phyloP scores from a whole-genome alignment of 2,113 vertebrate genomes.

The Zosterops borbonicus region DNA sequence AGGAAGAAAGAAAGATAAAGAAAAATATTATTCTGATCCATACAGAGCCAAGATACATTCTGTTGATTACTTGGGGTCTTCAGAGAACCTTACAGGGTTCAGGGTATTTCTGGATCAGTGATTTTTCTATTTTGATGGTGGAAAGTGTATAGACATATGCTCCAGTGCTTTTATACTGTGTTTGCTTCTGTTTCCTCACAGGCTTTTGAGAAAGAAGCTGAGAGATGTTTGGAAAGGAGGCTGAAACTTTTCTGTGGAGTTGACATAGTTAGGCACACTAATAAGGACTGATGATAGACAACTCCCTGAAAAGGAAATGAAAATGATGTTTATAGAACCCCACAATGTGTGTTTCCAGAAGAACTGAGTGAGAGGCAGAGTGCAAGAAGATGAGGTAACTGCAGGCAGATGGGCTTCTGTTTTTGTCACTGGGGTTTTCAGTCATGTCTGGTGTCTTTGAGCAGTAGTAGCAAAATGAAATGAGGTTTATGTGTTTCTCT shows the following conservation, averaged over 20 bases:
- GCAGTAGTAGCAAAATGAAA: not conserved
- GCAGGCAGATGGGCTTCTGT: not conserved
- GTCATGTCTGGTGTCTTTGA: not conserved
- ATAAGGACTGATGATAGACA: slow-evolving; percentile 12
- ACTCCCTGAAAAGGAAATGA: not conserved
- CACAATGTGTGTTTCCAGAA: not conserved
- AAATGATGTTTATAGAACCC: not conserved
- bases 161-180: slow-evolving; percentile 39
- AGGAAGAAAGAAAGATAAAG: not conserved
- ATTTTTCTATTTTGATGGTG: not conserved
- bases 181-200: slow-evolving; percentile 8
- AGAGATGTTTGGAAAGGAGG: slow-evolving; percentile 7
- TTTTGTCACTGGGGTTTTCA: not conserved
- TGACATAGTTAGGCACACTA: not conserved
- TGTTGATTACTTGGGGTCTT: slow-evolving; percentile 6
- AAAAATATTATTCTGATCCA: not conserved
- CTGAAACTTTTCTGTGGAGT: not conserved
- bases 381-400: not conserved
- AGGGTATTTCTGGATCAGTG: slow-evolving; percentile 47
- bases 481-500: not conserved
- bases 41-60: not conserved
- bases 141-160: slow-evolving; percentile 2
- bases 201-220: not conserved
- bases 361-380: not conserved
- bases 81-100: not conserved